Evolutionary conservation across 2,888 invertebrate genomes (phyloP), one percentile per base, ranked within the genome.

Genomic region (Volucella inanis): DNA sequence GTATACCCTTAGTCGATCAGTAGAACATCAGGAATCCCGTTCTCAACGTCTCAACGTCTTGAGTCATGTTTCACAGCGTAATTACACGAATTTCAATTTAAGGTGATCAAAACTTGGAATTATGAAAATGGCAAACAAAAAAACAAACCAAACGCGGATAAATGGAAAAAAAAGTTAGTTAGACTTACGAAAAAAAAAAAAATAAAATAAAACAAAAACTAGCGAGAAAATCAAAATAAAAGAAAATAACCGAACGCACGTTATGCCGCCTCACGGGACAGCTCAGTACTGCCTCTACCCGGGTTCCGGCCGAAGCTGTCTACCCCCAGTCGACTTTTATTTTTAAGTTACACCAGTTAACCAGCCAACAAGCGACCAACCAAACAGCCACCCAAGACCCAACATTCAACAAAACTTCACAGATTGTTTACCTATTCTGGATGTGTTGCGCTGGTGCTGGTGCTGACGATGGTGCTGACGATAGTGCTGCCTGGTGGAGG

Each of bases 181-280:
- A 49, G 22, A 14, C 14, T 45, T 41, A 1, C 38, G 45, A 65
- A 8, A 49, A 65, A 31, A 8, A 45, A 75, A 59, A 54, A 4
- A 22, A 54, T 65, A 31, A 47, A 45, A 65, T 50, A 41, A 71
- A 70, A 70, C 2, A 54, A 43, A 41, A 77, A 74, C 12, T 9
- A 61, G 71, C 57, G 49, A 54, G 11, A 39, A 54, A 31, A 76
- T 54, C n/a, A 45, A 47, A 74, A 82, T 72, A 59, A 74, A 77
- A 52, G 67, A 65, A 77, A 85, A 72, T 68, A 74, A 76, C 77
- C 86, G 83, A 87, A 87, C 87, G 83, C 83, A 87, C 87, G 87
- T 87, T 74, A 79, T 87, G 83, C 83, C 87, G 87, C 83, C 87
- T 87, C 81, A 81, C 87, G 87, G 79, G 83, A 83, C 78, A 83